A percentile compares a stretch with the other conserved stretches of the same genome.
Conservation (phyloP, 2,797 vertebrate genomes). For the Halcyon badia region DNA sequence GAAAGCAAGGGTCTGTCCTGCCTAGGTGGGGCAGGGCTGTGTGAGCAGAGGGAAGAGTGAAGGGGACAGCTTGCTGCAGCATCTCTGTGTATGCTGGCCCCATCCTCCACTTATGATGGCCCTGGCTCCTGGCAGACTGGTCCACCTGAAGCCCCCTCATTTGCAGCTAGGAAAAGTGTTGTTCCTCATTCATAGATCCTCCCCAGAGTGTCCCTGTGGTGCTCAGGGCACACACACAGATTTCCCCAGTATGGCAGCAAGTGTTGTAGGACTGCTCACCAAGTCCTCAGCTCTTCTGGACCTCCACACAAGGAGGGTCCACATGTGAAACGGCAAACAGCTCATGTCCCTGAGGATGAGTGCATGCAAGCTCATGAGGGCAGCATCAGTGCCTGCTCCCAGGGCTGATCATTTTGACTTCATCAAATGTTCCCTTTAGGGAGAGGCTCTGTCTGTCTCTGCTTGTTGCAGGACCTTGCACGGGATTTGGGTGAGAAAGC, state of each 20-base stretch:
- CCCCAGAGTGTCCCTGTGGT: not conserved
- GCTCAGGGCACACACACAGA: not conserved
- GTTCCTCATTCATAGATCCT: not conserved
- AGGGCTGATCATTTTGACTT: not conserved
- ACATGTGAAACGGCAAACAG: not conserved
- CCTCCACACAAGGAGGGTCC: not conserved
- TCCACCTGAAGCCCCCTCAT: not conserved
- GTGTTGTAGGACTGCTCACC: not conserved
- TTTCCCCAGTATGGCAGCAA: not conserved
- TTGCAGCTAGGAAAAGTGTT: not conserved
- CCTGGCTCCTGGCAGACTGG: not conserved
- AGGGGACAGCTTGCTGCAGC: not conserved
- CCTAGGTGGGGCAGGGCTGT: not conserved
- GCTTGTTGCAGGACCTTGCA: not conserved
- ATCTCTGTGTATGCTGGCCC: not conserved
- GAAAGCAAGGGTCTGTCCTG: not conserved
- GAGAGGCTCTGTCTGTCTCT: not conserved
- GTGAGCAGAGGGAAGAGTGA: not conserved
- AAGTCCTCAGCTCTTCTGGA: not conserved
- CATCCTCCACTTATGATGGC: not conserved
- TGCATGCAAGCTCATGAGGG: not conserved
- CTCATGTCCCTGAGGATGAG: not conserved
- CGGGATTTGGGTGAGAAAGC: conserved; percentile 10
- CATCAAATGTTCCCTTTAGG: not conserved
- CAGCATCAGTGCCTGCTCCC: not conserved